Conservation (phyloP, 2,113 vertebrate species). For the Entelurus aequoreus region DNA sequence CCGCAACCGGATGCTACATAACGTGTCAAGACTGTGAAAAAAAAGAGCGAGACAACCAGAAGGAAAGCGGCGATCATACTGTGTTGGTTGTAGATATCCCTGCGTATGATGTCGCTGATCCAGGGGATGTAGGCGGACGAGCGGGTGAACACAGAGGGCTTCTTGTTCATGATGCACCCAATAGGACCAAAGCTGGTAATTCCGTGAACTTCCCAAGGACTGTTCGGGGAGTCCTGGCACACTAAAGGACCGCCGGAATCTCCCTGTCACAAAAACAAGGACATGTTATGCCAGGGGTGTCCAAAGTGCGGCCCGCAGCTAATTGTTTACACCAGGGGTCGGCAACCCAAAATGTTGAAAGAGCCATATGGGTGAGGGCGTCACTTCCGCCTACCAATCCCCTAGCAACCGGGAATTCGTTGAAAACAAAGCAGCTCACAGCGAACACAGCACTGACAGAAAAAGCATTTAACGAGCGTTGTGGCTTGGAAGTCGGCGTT, state of each 20-base stretch:
- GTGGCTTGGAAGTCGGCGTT: too few relatives aligned
- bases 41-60: background rate
- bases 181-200: conserved; percentile 76
- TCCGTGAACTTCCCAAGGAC: conserved; percentile 69
- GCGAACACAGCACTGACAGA: too few relatives aligned
- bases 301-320: too few relatives aligned
- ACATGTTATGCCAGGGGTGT: background rate
- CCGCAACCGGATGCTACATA: conserved; percentile 69
- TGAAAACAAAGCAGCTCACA: too few relatives aligned
- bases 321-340: too few relatives aligned
- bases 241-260: conserved; percentile 75
- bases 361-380: too few relatives aligned
- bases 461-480: too few relatives aligned
- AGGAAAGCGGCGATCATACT: conserved; percentile 43
- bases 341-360: too few relatives aligned
- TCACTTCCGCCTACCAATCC: too few relatives aligned
- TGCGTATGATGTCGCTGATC: conserved; percentile 68
- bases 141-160: conserved; percentile 74
- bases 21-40: conserved; percentile 31
- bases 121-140: conserved; percentile 69
- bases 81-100: conserved; percentile 62
- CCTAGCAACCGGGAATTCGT: too few relatives aligned
- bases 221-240: conserved; percentile 53
- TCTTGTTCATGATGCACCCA: conserved; percentile 75
- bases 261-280: conserved; percentile 51